Conservation (phyloP, 2,888 invertebrate genomes). For the Drosophila neotestacea region DNA sequence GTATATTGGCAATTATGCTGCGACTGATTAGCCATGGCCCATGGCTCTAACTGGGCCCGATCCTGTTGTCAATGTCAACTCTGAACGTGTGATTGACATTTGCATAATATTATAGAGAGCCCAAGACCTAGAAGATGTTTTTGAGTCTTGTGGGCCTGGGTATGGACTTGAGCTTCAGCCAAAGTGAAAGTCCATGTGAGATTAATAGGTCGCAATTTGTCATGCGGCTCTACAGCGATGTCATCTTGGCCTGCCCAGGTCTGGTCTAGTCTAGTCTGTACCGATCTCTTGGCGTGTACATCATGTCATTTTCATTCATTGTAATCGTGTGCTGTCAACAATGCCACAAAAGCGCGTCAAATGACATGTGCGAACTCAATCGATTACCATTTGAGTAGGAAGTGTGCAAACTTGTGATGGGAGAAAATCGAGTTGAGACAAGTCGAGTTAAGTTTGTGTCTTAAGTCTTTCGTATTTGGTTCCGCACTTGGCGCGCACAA, state of each 20-base stretch:
- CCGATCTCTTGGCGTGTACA: constrained; percentile 50
- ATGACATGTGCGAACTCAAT: constrained; percentile 78
- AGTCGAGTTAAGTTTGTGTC: constrained; percentile 52
- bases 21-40: constrained; percentile 48
- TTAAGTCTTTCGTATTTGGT: constrained; percentile 71
- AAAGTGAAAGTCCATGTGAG: constrained; percentile 75
- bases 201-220: constrained; percentile 78
- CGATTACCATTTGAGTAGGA: constrained; percentile 71
- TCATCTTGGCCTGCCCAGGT: constrained; percentile 35
- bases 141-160: constrained; percentile 19
- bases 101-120: constrained; percentile 58
- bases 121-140: constrained; percentile 18
- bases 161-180: constrained; percentile 34
- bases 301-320: constrained; percentile 75
- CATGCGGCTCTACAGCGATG: constrained; percentile 51
- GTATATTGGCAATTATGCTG: constrained; percentile 70
- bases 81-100: constrained; percentile 66
- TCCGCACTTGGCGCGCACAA: constrained; percentile 51
- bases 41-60: constrained; percentile 42
- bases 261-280: constrained; percentile 6
- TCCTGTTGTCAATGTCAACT: constrained; percentile 69
- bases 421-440: constrained; percentile 45
- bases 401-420: constrained; percentile 60
- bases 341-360: constrained; percentile 72
- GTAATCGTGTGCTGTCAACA: constrained; percentile 70